Evolutionary conservation across 2,113 vertebrate genomes (phyloP).

Genomic region (Uria aalge): DNA sequence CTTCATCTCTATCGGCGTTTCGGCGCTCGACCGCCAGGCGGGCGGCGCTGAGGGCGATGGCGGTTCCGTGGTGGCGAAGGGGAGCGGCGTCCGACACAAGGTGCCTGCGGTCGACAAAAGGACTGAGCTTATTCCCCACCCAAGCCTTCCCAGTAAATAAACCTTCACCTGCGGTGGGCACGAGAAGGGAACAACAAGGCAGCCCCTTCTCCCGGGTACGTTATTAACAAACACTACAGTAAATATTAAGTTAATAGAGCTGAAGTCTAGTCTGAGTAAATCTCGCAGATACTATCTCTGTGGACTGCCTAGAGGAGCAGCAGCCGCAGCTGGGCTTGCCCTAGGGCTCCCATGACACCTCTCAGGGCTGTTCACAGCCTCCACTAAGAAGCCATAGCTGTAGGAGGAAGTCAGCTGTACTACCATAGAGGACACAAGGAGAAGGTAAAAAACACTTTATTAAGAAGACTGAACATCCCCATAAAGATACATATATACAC

Average conservation of each 20-base stretch:
- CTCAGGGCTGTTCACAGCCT: too few species aligned
- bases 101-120: not conserved
- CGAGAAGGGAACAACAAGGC: not conserved
- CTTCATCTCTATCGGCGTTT: not conserved
- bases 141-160: not conserved
- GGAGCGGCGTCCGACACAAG: not conserved
- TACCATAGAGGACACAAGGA: too few species aligned
- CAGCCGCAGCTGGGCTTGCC: too few species aligned
- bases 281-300: fast-evolving
- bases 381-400: not conserved
- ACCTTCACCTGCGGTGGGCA: fast-evolving
- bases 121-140: not conserved
- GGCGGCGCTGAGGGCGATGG: not conserved
- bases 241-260: not conserved
- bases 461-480: not conserved
- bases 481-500: not conserved
- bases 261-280: too few species aligned
- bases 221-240: not conserved
- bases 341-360: too few species aligned
- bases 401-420: too few species aligned
- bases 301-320: not conserved
- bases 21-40: not conserved
- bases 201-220: too few species aligned
- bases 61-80: not conserved
- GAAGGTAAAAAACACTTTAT: not conserved